These are phyloP conservation scores for Hirtodrosophila histrioides DNA, from an alignment of 2,888 invertebrate species.

Conservation along the genomic window DNA sequence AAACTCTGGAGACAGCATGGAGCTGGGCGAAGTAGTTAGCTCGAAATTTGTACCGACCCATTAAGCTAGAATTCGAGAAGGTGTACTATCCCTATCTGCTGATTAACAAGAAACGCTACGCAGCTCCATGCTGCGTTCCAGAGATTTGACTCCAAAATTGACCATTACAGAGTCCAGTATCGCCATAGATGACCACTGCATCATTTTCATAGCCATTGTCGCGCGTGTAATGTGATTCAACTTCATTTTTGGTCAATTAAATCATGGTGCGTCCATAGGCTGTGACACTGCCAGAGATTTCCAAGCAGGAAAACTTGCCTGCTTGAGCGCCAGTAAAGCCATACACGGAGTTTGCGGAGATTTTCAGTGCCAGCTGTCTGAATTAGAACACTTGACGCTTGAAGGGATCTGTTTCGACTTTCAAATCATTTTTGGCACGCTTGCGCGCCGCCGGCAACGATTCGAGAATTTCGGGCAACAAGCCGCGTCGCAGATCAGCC, in stretches of 20 bases:
- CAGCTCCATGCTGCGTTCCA: conserved; percentile 96
- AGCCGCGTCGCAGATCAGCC: conserved; percentile 92
- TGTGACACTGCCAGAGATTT: conserved; percentile 84
- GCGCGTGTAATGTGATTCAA: conserved; percentile 93
- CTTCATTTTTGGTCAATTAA: conserved; percentile 93
- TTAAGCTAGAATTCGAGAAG: conserved; percentile 99
- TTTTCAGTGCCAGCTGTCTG: conserved; percentile 97
- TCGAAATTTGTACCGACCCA: conserved; percentile 96
- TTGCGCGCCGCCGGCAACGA: conserved; percentile 95
- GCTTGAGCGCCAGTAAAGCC: conserved; percentile 95
- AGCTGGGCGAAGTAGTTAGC: conserved; percentile 95
- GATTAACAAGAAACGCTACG: conserved; percentile 99
- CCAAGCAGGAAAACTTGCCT: conserved; percentile 84
- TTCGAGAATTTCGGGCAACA: conserved; percentile 98
- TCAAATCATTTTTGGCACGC: conserved; percentile 96
- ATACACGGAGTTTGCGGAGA: conserved; percentile 99
- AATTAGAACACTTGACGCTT: conserved; percentile 97
- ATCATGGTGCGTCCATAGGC: conserved; percentile 84
- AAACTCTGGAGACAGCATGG: conserved; percentile 96
- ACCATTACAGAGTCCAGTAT: conserved; percentile 99
- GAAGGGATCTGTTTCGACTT: conserved; percentile 97
- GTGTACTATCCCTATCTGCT: conserved; percentile 99
- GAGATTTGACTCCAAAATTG: conserved; percentile 96
- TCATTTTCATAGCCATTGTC: conserved; percentile 95
- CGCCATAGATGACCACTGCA: conserved; percentile 98